These are phyloP conservation scores for Meloidogyne floridensis DNA, from an alignment of 1,140 invertebrate genomes.

Conservation along the genomic window DNA sequence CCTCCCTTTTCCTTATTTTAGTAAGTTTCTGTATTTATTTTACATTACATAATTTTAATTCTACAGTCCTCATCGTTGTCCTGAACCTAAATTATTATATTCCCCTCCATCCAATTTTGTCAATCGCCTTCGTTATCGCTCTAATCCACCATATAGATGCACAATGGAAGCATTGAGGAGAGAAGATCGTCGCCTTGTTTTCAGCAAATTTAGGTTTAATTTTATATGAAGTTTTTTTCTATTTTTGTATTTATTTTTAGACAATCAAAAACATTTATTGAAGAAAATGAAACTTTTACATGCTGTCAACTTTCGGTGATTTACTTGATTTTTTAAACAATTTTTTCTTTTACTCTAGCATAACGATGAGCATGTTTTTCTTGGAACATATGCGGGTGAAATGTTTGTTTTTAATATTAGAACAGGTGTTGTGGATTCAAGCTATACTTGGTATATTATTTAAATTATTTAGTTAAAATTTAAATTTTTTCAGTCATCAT, in stretches of 20 bases:
- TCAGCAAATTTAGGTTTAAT: conserved; percentile 78
- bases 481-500: conserved; percentile 37
- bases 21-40: conserved; percentile 48
- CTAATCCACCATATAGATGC: conserved; percentile 43
- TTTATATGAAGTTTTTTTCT: background rate
- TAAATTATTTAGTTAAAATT: background rate
- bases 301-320: conserved; percentile 77
- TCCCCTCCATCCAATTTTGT: conserved; percentile 75
- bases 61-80: conserved; percentile 83
- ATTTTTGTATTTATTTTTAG: conserved; percentile 59
- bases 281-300: conserved; percentile 81
- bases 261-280: conserved; percentile 79
- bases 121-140: conserved; percentile 56
- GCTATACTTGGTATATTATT: conserved; percentile 28
- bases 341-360: conserved; percentile 69
- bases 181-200: conserved; percentile 79
- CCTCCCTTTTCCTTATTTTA: conserved; percentile 70
- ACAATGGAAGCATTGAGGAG: conserved; percentile 63
- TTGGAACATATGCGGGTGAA: conserved; percentile 84
- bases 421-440: conserved; percentile 72
- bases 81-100: conserved; percentile 77
- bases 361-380: conserved; percentile 78
- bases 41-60: background rate
- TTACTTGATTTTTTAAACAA: background rate
- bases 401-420: conserved; percentile 82